A percentile compares a stretch with the other conserved stretches of the same genome.
phyloP scores from a whole-genome alignment of 2,113 vertebrate genomes.

The Antigone vipio region DNA sequence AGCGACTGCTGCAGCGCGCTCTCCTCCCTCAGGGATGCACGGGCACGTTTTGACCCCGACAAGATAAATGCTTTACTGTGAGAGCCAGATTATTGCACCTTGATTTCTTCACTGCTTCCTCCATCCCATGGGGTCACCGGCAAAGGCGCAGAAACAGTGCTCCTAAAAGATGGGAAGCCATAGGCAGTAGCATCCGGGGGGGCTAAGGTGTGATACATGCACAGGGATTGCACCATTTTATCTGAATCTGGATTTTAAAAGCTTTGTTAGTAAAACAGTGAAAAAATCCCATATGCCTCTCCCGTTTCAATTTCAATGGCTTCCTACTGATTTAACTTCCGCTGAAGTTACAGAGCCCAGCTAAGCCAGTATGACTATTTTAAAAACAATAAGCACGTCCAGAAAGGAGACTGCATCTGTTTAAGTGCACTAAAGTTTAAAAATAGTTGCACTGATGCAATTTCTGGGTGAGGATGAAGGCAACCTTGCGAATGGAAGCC shows the following conservation, averaged over 20 bases:
- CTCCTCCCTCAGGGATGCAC: background rate
- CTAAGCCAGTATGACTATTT: background rate
- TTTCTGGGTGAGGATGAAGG: slow-evolving; percentile 26
- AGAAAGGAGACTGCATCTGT: slow-evolving; percentile 29
- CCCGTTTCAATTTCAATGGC: background rate
- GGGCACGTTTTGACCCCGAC: background rate
- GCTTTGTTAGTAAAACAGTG: background rate
- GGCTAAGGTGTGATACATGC: background rate
- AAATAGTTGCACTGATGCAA: slow-evolving; percentile 41
- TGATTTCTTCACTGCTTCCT: background rate
- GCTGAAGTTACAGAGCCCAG: background rate
- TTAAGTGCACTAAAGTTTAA: slow-evolving; percentile 15
- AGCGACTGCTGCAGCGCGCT: rapidly evolving
- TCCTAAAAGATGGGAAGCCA: background rate
- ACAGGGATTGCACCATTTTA: background rate
- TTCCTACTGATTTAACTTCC: background rate
- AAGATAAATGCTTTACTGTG: background rate
- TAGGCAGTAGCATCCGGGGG: background rate
- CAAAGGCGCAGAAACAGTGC: background rate
- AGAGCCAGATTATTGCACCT: background rate
- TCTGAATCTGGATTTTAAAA: background rate
- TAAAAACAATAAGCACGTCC: slow-evolving; percentile 20
- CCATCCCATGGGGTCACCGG: background rate
- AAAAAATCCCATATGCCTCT: background rate
- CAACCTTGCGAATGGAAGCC: background rate